phyloP scores from a whole-genome alignment of 2,888 invertebrate species.

The Trichogramma evanescens region DNA sequence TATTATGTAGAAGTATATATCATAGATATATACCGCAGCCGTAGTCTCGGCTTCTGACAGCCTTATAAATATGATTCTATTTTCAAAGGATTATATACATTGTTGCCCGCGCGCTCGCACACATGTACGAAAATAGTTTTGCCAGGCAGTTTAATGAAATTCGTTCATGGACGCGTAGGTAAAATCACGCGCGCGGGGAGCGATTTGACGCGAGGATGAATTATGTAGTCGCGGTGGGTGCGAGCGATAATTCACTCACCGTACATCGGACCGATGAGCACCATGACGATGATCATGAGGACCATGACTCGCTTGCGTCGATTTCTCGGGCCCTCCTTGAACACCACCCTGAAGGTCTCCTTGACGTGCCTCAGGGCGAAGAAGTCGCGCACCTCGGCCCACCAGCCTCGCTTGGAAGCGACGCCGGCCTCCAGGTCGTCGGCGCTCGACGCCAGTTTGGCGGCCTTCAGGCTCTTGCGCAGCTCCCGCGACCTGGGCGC shows the following conservation, averaged over 20 bases:
- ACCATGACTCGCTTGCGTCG: constrained; percentile 67
- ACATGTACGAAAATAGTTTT: not conserved
- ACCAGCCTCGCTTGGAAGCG: constrained; percentile 42
- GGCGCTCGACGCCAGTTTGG: constrained; percentile 45
- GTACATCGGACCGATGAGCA: constrained; percentile 78
- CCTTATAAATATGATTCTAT: too few relatives aligned
- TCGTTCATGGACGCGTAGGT: not conserved
- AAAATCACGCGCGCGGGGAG: not conserved
- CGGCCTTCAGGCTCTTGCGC: constrained; percentile 41
- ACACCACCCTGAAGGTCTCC: constrained; percentile 73
- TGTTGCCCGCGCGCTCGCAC: too few relatives aligned
- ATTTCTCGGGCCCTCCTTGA: constrained; percentile 70
- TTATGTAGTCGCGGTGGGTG: not conserved
- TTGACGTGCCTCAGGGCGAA: constrained; percentile 70
- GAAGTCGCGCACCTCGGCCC: constrained; percentile 54
- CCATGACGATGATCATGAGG: constrained; percentile 74
- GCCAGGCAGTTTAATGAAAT: not conserved
- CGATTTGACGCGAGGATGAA: not conserved
- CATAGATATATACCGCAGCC: too few relatives aligned
- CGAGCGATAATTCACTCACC: constrained; percentile 53
- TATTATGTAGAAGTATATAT: too few relatives aligned
- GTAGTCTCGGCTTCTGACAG: too few relatives aligned
- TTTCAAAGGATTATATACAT: too few relatives aligned
- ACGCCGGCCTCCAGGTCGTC: constrained; percentile 6
- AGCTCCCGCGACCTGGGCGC: constrained; percentile 41